Base-by-base conservation (phyloP, 2,113 vertebrate genomes). In the Melanotaenia duboulayi region DNA sequence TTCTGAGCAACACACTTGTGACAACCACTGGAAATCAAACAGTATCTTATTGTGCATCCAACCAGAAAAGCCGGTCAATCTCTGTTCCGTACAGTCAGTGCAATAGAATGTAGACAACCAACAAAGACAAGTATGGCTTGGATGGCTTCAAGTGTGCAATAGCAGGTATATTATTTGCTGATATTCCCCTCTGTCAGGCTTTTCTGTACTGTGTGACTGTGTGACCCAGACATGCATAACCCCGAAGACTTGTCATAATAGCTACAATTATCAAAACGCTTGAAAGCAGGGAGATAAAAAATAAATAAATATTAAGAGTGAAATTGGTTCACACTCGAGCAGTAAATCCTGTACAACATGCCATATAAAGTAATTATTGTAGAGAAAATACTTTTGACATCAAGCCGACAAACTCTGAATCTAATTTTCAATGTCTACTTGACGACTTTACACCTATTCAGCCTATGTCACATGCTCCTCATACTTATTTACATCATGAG, bases 21-120 rank as follows among this genome's bases (percentile, higher is more conserved):
- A 51, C 81, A 49, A 11, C 74, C 40, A 63, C 77, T 61, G 65
- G 32, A 78, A 89, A 90, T 77, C 69, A 82, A 85, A 73, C 44
- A 75, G 83, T 50, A 52, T 73, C 17, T 62, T 56, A 83, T 74
- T 85, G 87, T 86, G 87, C 86, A 87, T n/a, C 14, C 81, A 84
- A 78, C 83, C 48, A 35, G 69, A 92, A 65, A 66, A 84, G 28
- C 17, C 28, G 79, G 88, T 87, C 89, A 59, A 86, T 88, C 79
- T 77, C 58, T 80, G 85, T 91, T 91, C 16, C 66, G 90, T 90
- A 71, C 20, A 52, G 90, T 90, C 88, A 90, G 61, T 72, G 28
- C 3, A 28, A 28, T 6, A 4, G 28, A 28, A 6, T 28, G 28
- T 6, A 28, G 28, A 28, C 28, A 28, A 28, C 28, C 28, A 28